Evolutionary conservation across 2,113 vertebrate genomes (phyloP).

Genomic region (Otolemur garnettii): DNA sequence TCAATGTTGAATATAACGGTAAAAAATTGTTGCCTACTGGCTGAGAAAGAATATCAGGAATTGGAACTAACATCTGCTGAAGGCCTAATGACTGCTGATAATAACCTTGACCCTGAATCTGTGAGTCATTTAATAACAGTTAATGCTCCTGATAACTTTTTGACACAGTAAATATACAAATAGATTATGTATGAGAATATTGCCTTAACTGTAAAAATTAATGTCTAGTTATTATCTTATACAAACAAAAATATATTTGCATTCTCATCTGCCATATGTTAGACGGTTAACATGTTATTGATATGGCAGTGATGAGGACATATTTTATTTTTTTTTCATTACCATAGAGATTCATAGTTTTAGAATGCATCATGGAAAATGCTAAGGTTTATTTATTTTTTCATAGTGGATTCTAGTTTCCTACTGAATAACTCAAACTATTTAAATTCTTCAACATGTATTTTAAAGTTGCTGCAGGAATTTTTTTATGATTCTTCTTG

Average conservation of each 20-base stretch:
- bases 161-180: not conserved
- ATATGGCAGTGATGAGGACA: not conserved
- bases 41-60: conserved; percentile 13
- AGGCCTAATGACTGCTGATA: not conserved
- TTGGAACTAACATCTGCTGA: not conserved
- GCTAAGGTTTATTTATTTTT: not conserved
- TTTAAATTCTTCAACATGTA: not conserved
- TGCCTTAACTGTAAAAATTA: conserved; percentile 27
- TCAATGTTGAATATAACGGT: not conserved
- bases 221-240: not conserved
- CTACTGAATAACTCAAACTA: not conserved
- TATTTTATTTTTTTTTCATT: conserved; percentile 20
- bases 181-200: not conserved
- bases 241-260: not conserved
- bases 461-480: conserved; percentile 7
- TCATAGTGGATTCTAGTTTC: not conserved
- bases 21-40: not conserved
- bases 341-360: not conserved
- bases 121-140: not conserved
- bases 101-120: conserved; percentile 33
- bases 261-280: not conserved
- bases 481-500: not conserved
- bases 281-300: not conserved
- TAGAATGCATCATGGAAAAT: not conserved
- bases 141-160: not conserved